Evolutionary conservation across 2,113 vertebrate species (phyloP).

Genomic region (Eonycteris spelaea): DNA sequence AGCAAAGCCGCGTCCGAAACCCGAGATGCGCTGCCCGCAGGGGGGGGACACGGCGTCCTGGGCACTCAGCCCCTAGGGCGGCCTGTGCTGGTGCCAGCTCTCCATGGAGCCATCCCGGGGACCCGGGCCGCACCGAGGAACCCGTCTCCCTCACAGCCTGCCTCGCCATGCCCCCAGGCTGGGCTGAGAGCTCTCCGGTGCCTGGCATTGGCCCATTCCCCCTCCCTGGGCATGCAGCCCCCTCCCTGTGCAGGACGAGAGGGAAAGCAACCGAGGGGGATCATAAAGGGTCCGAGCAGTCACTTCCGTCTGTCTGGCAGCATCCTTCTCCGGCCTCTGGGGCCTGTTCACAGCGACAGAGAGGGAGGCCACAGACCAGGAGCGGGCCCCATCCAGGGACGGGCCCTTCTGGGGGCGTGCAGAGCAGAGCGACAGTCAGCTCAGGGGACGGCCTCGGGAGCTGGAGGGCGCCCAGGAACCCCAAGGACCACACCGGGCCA

Average conservation of each 20-base stretch:
- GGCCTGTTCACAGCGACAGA: neutral
- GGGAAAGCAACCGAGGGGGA: neutral
- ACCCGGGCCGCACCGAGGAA: neutral
- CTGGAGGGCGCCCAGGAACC: neutral
- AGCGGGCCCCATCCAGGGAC: neutral
- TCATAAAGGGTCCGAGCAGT: slow-evolving; percentile 45
- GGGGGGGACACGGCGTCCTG: no score
- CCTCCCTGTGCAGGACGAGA: neutral
- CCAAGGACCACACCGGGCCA: no score
- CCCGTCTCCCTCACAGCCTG: no score
- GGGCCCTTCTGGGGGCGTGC: neutral
- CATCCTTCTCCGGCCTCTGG: neutral
- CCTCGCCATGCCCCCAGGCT: no score
- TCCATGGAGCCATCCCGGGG: neutral
- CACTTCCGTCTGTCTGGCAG: neutral
- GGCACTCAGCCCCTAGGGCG: neutral
- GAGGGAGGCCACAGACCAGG: neutral
- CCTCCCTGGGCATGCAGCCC: neutral
- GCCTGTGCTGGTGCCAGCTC: neutral
- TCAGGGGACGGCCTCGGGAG: neutral
- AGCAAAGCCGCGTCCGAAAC: neutral
- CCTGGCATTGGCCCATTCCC: neutral
- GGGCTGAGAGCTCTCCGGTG: no score
- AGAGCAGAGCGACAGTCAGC: neutral
- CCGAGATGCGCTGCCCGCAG: neutral